phyloP scores from a whole-genome alignment of 2,113 vertebrate genomes.

The Pterophyllum scalare region DNA sequence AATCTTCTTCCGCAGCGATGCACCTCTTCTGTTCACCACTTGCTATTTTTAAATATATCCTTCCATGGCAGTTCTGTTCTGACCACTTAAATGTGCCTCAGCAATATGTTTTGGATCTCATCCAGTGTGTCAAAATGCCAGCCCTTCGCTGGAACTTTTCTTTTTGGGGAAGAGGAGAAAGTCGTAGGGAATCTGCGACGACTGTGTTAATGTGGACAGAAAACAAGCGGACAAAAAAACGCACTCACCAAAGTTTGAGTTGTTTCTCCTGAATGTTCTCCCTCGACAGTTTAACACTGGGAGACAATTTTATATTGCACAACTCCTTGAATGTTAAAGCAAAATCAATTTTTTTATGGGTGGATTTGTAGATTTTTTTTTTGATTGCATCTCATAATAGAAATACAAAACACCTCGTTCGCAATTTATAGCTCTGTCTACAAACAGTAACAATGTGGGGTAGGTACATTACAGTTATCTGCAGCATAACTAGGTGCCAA shows the following conservation, averaged over 20 bases:
- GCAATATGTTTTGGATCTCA: background rate
- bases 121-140: background rate
- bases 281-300: background rate
- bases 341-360: background rate
- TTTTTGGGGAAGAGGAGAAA: background rate
- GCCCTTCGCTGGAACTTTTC: background rate
- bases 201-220: accelerated
- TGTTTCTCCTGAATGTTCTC: background rate
- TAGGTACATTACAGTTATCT: background rate
- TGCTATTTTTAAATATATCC: background rate
- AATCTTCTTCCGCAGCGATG: background rate
- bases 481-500: background rate
- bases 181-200: background rate
- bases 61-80: background rate
- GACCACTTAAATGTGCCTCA: background rate
- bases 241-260: background rate
- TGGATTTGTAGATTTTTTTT: background rate
- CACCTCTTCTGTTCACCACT: background rate
- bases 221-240: background rate
- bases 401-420: background rate
- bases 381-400: too few relatives aligned
- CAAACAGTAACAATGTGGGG: background rate
- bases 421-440: background rate
- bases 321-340: background rate
- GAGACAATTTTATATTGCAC: background rate